Conservation (phyloP, 2,888 invertebrate genomes). For the Sympetrum striolatum region DNA sequence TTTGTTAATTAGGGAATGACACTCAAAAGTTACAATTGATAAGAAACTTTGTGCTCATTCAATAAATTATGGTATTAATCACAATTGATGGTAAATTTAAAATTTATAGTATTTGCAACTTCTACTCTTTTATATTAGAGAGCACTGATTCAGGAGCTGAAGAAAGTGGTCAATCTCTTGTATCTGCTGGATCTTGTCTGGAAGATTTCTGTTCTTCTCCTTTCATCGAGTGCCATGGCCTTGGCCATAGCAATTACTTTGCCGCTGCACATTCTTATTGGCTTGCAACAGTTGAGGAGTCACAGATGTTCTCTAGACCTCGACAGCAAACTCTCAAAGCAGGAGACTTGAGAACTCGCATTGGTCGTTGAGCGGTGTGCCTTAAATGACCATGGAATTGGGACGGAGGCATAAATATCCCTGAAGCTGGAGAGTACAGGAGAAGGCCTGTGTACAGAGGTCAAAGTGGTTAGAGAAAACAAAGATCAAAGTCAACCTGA, state of each 20-base stretch:
- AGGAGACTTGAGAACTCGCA: slow-evolving; percentile 78
- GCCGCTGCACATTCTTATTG: slow-evolving; percentile 94
- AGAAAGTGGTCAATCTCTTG: slow-evolving; percentile 90
- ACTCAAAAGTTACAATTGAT: too few species aligned
- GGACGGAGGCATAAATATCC: neutral
- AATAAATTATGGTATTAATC: too few species aligned
- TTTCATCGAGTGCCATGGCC: slow-evolving; percentile 95
- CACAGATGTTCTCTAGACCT: slow-evolving; percentile 82
- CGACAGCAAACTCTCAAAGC: slow-evolving; percentile 87
- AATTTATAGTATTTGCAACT: neutral
- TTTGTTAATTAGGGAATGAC: too few species aligned
- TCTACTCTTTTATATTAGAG: slow-evolving; percentile 60
- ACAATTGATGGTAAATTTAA: too few species aligned
- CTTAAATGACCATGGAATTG: slow-evolving; percentile 50
- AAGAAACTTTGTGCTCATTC: too few species aligned
- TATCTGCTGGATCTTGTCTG: slow-evolving; percentile 95
- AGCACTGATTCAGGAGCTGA: slow-evolving; percentile 86
- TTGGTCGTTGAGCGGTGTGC: slow-evolving; percentile 85
- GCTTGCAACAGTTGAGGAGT: slow-evolving; percentile 88
- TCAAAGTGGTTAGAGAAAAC: neutral
- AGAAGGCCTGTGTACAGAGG: neutral
- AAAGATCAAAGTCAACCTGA: neutral
- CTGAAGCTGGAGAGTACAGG: neutral
- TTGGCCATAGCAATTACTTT: slow-evolving; percentile 94
- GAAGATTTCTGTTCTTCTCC: slow-evolving; percentile 92